A percentile compares a stretch with the other conserved stretches of the same genome.
These are phyloP conservation scores for Lethrus apterus DNA, from an alignment of 1,140 invertebrate species.

Conservation along the genomic window DNA sequence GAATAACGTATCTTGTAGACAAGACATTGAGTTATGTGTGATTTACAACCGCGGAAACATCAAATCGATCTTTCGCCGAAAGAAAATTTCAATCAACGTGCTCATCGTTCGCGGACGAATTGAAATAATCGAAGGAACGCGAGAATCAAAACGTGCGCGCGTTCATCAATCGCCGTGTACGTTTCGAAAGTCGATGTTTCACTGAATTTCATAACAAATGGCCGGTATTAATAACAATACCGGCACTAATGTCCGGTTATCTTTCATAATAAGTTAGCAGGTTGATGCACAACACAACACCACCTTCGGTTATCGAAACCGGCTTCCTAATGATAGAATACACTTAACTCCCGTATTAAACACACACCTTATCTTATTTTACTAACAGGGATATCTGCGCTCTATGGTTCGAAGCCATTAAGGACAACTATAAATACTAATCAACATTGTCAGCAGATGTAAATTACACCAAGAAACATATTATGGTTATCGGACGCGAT, in stretches of 20 bases:
- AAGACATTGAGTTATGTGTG: too few species aligned
- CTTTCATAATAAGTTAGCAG: slow-evolving; percentile 23
- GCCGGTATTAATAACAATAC: slow-evolving; percentile 8
- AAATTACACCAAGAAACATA: slow-evolving; percentile 11
- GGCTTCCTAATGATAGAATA: slow-evolving; percentile 27
- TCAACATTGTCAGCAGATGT: slow-evolving; percentile 16
- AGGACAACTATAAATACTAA: slow-evolving; percentile 20
- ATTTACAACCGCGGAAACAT: too few species aligned
- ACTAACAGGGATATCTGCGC: slow-evolving; percentile 17
- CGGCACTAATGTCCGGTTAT: slow-evolving; percentile 11
- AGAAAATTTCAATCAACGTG: too few species aligned
- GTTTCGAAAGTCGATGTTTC: too few species aligned
- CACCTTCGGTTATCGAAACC: slow-evolving; percentile 22
- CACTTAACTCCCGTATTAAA: slow-evolving; percentile 26
- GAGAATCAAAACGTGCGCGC: too few species aligned
- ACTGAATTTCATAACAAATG: slow-evolving; percentile 5
- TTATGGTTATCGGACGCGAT: neutral
- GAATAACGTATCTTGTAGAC: too few species aligned
- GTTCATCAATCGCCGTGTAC: too few species aligned
- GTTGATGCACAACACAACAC: slow-evolving; percentile 19
- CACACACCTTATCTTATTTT: slow-evolving; percentile 18
- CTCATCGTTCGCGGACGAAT: too few species aligned
- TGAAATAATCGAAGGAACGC: too few species aligned
- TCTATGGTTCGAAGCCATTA: slow-evolving; percentile 20
- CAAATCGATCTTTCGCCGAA: too few species aligned